Conservation (phyloP, 2,888 invertebrate genomes). For the Himalopsyche japonica region DNA sequence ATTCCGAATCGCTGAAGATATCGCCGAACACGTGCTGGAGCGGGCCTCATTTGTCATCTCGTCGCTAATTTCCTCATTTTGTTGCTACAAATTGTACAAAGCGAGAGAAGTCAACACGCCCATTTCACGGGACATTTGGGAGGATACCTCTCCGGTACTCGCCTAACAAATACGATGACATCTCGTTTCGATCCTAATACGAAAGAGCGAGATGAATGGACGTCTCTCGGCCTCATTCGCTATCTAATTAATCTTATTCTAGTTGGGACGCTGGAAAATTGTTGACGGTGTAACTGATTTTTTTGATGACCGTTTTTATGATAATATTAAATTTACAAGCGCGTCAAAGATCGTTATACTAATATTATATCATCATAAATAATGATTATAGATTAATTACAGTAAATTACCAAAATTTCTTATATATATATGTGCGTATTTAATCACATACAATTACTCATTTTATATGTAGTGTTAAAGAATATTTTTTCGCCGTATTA, state of each 20-base stretch:
- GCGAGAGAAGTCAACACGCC: slow-evolving; percentile 17
- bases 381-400: too few relatives aligned
- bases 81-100: slow-evolving; percentile 27
- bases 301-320: not conserved
- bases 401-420: too few relatives aligned
- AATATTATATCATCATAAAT: not conserved
- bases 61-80: slow-evolving; percentile 38
- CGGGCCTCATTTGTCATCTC: slow-evolving; percentile 37
- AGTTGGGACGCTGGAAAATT: not conserved
- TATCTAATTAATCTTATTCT: slow-evolving; percentile 40
- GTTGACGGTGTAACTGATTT: not conserved
- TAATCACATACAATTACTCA: too few relatives aligned
- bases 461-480: too few relatives aligned
- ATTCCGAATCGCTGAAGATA: slow-evolving; percentile 8
- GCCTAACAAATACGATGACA: slow-evolving; percentile 4
- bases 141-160: slow-evolving; percentile 8
- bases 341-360: not conserved
- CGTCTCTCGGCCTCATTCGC: slow-evolving; percentile 27
- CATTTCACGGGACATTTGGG: slow-evolving; percentile 40
- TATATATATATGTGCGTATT: too few relatives aligned
- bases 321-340: not conserved
- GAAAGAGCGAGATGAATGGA: slow-evolving; percentile 21
- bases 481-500: too few relatives aligned
- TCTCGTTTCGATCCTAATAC: slow-evolving; percentile 7
- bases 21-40: slow-evolving; percentile 33